Evolutionary conservation across 2,888 invertebrate genomes (phyloP), one percentile per base, ranked within the genome.

Genomic region (Synergus gifuensis): DNA sequence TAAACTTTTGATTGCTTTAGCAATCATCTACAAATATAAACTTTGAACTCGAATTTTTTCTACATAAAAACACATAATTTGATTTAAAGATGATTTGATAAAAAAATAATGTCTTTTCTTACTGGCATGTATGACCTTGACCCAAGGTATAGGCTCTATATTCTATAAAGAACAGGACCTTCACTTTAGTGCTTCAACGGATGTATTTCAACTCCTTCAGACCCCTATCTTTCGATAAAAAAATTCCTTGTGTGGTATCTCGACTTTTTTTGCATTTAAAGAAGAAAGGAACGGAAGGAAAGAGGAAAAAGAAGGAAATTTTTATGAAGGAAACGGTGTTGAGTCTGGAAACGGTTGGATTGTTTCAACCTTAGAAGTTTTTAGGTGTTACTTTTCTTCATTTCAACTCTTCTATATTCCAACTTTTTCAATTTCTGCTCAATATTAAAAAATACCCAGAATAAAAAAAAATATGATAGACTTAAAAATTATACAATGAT

Each of bases 201-300:
- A 69, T 28, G 69, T 46, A 49, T 46, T 69, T 69, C 69, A 69
- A 28, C 22, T 69, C 46, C 69, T 49, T 22, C 28, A 69, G 69
- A 69, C 46, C 22, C 46, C 16, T 28, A 46, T 46, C 69, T 28
- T 69, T 69, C 49, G 69, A 69, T 49, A 69, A 69, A 49, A 28
- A 69, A 16, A 69, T 69, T 69, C 16, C 69, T 69, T 22, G 49
- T 69, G 69, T 46, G 69, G 28, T 49, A 69, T 69, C 49, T 69
- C 28, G 46, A 69, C 28, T 28, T 69, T 69, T 69, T 28, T 18
- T 46, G 14, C 12, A 46, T 69, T 69, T 14, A 2, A 12, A 22
- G 46, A 67, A 67, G 14, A 22, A 67, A 22, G 7, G 28, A 44
- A 28, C 22, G n/a, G 22, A 44, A 46, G 9, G n/a, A n/a, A 54